Percentiles rank a stretch among this genome's conserved stretches.
Evolutionary conservation across 2,113 vertebrate species (phyloP).

Genomic region (Cariama cristata): DNA sequence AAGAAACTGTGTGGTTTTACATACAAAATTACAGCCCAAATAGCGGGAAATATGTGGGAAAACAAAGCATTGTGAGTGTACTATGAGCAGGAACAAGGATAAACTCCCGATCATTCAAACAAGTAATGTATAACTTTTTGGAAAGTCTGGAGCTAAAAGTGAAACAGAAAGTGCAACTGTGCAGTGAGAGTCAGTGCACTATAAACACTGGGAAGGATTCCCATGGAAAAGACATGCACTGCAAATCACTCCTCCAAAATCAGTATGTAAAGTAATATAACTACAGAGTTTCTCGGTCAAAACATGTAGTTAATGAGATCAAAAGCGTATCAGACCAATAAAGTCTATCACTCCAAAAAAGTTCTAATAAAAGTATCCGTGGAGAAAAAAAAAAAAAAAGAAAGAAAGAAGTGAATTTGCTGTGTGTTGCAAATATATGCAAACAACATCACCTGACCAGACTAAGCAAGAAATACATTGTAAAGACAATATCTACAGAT

Average conservation of each 20-base stretch:
- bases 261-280: not conserved
- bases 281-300: not conserved
- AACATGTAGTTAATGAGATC: not conserved
- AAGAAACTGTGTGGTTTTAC: not conserved
- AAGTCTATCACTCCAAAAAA: not conserved
- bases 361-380: not conserved
- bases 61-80: not conserved
- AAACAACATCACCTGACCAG: not conserved
- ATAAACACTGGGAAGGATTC: not conserved
- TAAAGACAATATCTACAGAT: not conserved
- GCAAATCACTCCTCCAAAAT: not conserved
- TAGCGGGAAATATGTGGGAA: not conserved
- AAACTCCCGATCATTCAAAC: not conserved
- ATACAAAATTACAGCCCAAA: not conserved
- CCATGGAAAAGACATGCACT: not conserved
- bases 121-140: not conserved
- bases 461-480: not conserved
- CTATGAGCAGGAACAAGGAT: not conserved
- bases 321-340: not conserved
- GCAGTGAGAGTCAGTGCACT: not conserved
- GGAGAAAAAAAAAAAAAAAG: not conserved
- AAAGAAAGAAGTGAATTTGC: not conserved
- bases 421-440: not conserved
- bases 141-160: not conserved
- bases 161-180: constrained; percentile 12